Evolutionary conservation across 2,113 vertebrate species (phyloP).

Genomic region (Bujurquina vittata): DNA sequence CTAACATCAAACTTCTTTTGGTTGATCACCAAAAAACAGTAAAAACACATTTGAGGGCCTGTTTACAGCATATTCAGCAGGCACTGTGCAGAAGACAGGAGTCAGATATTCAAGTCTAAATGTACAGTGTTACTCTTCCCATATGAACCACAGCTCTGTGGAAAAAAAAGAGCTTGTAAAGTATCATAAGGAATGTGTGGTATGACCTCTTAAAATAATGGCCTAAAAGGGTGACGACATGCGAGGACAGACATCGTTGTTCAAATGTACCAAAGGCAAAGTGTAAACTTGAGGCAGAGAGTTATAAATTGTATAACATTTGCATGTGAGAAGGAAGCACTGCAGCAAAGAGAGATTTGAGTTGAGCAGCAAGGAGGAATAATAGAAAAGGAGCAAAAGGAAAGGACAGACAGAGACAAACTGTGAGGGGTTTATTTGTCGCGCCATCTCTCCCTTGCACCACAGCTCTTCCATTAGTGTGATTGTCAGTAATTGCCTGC

Average conservation of each 20-base stretch:
- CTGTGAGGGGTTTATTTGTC: slow-evolving; percentile 53
- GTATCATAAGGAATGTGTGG: not conserved
- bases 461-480: slow-evolving; percentile 57
- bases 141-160: not conserved
- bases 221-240: not conserved
- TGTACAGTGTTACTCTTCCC: not conserved
- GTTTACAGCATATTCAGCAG: not conserved
- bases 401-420: slow-evolving; percentile 40
- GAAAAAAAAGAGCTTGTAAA: not conserved
- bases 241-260: not conserved
- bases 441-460: slow-evolving; percentile 47
- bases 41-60: not conserved
- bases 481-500: slow-evolving; percentile 66
- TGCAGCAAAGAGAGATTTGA: not conserved
- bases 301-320: not conserved
- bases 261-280: not conserved
- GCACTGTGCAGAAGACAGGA: too few species aligned
- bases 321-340: not conserved
- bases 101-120: not conserved
- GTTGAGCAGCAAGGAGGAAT: not conserved
- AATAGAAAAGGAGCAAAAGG: not conserved
- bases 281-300: not conserved
- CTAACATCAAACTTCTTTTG: not conserved
- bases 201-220: not conserved
- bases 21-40: not conserved